Percentiles rank a stretch among this genome's conserved stretches.
phyloP scores from a whole-genome alignment of 2,113 vertebrate species.

The pig (Sus scrofa) region T2T-Sscrofa CM000826.6:20497001-20497500 shows the following conservation, averaged over 20 bases:
- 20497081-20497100: neutral
- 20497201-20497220: neutral
- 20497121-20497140: neutral
- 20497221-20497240: neutral
- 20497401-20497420: slow-evolving; percentile 11
- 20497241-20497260: neutral
- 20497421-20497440: slow-evolving; percentile 51
- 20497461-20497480: slow-evolving; percentile 18
- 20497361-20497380: neutral
- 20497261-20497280: neutral
- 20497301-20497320: neutral
- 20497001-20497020: slow-evolving; percentile 30
- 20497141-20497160: neutral
- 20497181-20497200: neutral
- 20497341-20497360: neutral
- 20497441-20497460: slow-evolving; percentile 43
- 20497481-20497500: slow-evolving; percentile 12
- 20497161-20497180: neutral
- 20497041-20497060: neutral
- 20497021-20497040: neutral
- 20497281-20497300: neutral
- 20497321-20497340: neutral
- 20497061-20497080: neutral
- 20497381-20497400: neutral
- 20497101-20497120: neutral